These are phyloP conservation scores for Oxycera nigricornis DNA, from an alignment of 2,888 invertebrate genomes.

Conservation along the genomic window DNA sequence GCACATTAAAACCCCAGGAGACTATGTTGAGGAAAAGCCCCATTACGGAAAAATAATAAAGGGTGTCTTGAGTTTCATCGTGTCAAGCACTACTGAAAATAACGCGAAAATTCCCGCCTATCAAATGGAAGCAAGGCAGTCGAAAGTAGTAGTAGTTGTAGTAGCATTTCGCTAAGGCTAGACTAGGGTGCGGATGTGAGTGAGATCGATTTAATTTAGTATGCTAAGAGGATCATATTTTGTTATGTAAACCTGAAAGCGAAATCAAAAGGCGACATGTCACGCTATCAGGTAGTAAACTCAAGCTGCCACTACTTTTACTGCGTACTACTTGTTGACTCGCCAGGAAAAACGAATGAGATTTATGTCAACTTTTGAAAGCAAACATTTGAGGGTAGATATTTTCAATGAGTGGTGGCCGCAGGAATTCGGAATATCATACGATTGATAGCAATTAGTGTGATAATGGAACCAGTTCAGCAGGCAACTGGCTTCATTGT, in stretches of 20 bases:
- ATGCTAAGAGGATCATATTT: slow-evolving; percentile 31
- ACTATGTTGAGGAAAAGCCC: background rate
- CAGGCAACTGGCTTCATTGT: too few relatives aligned
- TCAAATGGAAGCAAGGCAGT: background rate
- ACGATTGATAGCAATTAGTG: too few relatives aligned
- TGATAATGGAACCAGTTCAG: too few relatives aligned
- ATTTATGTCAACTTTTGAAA: background rate
- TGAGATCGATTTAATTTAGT: slow-evolving; percentile 25
- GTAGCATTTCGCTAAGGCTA: background rate
- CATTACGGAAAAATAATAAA: background rate
- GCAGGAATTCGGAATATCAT: too few relatives aligned
- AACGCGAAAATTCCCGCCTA: slow-evolving; percentile 8
- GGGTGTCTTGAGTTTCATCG: slow-evolving; percentile 7
- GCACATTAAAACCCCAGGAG: background rate
- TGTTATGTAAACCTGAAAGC: slow-evolving; percentile 33
- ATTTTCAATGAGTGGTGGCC: too few relatives aligned
- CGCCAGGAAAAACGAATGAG: background rate
- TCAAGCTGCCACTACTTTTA: background rate
- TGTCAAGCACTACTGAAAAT: slow-evolving; percentile 11
- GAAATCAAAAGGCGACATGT: slow-evolving; percentile 30
- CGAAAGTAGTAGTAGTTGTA: background rate
- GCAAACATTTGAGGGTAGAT: too few relatives aligned
- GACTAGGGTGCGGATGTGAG: background rate
- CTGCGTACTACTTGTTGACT: background rate
- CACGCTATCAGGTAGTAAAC: slow-evolving; percentile 27